Conservation (phyloP, 2,797 vertebrate genomes). For the Tragopan temminckii region DNA sequence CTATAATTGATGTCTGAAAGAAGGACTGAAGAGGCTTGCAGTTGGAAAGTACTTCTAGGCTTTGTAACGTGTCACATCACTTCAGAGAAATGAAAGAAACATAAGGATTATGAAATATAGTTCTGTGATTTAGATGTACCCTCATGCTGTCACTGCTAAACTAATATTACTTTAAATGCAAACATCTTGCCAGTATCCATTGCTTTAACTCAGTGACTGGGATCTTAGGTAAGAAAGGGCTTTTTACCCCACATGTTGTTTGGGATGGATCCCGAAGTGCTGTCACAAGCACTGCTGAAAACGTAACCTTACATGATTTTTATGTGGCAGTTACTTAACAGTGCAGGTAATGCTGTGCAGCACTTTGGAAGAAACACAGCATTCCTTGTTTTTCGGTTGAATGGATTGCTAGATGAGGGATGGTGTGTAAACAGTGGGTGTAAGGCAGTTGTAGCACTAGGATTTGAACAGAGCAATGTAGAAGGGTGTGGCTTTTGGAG, state of each 20-base stretch:
- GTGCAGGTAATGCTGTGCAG: rapidly evolving
- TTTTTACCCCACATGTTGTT: conserved; percentile 30
- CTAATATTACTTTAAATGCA: conserved; percentile 59
- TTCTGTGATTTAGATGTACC: conserved; percentile 25
- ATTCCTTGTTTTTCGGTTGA: not conserved
- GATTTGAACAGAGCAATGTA: not conserved
- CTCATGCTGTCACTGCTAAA: conserved; percentile 20
- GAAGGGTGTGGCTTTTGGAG: not conserved
- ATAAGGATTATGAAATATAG: not conserved
- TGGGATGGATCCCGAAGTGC: conserved; percentile 38
- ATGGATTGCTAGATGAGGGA: not conserved
- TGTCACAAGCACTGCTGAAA: not conserved
- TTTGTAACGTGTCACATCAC: not conserved
- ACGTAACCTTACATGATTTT: not conserved
- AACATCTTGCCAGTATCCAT: conserved; percentile 16
- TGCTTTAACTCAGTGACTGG: not conserved
- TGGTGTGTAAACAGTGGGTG: not conserved
- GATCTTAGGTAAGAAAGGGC: conserved; percentile 35
- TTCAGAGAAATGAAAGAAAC: conserved; percentile 7
- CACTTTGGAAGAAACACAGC: not conserved
- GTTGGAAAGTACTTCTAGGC: not conserved
- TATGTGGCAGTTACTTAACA: not conserved
- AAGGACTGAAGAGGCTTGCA: not conserved
- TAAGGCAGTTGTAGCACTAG: not conserved
- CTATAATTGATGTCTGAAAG: not conserved